Conservation (phyloP, 2,888 invertebrate genomes). For the Tetranychus piercei region DNA sequence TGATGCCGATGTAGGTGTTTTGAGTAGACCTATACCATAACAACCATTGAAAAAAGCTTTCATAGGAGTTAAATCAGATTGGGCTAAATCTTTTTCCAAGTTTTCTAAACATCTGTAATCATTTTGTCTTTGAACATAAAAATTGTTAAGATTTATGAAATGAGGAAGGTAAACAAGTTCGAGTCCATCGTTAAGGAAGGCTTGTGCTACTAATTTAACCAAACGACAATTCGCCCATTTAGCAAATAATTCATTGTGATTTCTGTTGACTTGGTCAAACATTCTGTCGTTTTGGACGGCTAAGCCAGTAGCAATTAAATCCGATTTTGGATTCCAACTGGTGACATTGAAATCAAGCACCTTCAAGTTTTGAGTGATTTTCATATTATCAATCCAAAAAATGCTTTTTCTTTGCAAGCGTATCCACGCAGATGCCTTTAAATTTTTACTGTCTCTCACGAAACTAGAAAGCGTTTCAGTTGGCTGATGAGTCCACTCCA, state of each 20-base stretch:
- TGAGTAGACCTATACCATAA: background rate
- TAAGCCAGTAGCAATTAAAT: background rate
- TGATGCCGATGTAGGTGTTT: background rate
- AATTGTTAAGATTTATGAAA: background rate
- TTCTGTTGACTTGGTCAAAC: background rate
- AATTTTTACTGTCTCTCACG: background rate
- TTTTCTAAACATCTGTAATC: background rate
- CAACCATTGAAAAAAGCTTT: background rate
- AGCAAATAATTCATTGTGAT: background rate
- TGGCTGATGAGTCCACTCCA: conserved; percentile 9
- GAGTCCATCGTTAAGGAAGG: background rate
- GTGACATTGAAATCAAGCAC: background rate
- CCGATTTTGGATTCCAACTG: background rate
- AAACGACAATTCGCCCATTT: conserved; percentile 10
- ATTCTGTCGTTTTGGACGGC: background rate
- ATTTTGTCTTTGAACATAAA: background rate
- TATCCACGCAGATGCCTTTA: conserved; percentile 11
- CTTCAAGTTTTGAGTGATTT: conserved; percentile 4
- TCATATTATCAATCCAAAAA: conserved; percentile 15
- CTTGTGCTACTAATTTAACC: background rate
- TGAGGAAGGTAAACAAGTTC: background rate
- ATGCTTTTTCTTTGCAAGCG: conserved; percentile 13
- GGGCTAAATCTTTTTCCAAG: background rate
- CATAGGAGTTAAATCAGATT: background rate
- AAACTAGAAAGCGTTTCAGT: conserved; percentile 6